These are phyloP conservation scores for Dinomys branickii DNA, from an alignment of 2,113 vertebrate species.

Conservation along the genomic window DNA sequence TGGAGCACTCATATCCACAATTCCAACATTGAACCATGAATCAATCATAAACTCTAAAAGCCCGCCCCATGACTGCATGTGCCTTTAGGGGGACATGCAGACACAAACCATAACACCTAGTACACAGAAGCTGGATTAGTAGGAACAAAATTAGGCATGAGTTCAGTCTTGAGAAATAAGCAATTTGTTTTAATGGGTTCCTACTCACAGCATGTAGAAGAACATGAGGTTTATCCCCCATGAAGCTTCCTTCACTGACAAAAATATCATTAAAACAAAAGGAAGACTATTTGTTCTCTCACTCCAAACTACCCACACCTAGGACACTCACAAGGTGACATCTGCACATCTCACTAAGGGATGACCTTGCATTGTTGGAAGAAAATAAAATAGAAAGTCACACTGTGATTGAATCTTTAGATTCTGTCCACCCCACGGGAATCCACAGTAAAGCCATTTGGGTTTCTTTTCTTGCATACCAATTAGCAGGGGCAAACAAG, in stretches of 20 bases:
- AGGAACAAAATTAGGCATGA: not conserved
- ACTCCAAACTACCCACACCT: not conserved
- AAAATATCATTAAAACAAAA: not conserved
- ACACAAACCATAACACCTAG: not conserved
- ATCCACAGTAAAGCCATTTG: not conserved
- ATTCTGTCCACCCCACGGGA: conserved; percentile 16
- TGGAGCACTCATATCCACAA: too few relatives aligned
- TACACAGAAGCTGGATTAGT: not conserved
- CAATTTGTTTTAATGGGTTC: not conserved
- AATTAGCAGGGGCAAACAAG: conserved; percentile 17
- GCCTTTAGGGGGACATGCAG: too few relatives aligned
- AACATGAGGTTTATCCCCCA: not conserved
- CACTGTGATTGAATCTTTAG: conserved; percentile 31
- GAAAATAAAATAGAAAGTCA: conserved; percentile 47
- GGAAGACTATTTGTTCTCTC: not conserved
- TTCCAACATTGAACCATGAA: too few relatives aligned
- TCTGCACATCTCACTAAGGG: not conserved
- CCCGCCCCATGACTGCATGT: too few relatives aligned
- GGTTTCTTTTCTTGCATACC: conserved; percentile 26
- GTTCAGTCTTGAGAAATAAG: conserved; percentile 40
- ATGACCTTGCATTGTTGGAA: conserved; percentile 40
- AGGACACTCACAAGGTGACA: not conserved
- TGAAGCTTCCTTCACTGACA: not conserved
- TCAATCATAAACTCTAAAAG: too few relatives aligned
- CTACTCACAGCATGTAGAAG: not conserved